phyloP scores from a whole-genome alignment of 2,113 vertebrate species.

The Alethe diademata region DNA sequence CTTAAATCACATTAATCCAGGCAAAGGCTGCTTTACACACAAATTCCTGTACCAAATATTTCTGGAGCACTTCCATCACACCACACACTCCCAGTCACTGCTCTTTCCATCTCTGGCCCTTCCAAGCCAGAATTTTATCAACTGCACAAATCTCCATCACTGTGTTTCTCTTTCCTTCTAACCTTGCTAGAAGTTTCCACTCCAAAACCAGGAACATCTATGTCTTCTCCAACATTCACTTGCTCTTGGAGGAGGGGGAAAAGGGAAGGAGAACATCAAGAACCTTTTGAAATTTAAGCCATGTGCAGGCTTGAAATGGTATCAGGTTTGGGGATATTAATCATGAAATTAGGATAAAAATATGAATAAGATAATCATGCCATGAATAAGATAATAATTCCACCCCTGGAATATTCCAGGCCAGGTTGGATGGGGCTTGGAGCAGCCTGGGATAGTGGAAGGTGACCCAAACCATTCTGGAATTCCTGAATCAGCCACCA shows the following conservation, averaged over 20 bases:
- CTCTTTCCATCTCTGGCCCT: not conserved
- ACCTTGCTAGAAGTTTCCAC: not conserved
- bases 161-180: not conserved
- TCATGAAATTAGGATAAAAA: not conserved
- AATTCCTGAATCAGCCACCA: not conserved
- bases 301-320: not conserved
- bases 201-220: not conserved
- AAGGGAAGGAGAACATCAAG: not conserved
- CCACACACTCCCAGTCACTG: not conserved
- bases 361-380: not conserved
- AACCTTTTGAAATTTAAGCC: not conserved
- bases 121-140: not conserved
- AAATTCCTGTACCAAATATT: not conserved
- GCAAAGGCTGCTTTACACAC: not conserved
- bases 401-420: not conserved
- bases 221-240: not conserved
- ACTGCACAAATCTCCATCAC: not conserved
- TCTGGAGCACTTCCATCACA: not conserved
- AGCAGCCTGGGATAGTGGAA: not conserved
- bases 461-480: not conserved
- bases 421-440: not conserved
- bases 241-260: not conserved
- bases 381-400: not conserved
- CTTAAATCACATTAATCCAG: not conserved
- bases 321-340: not conserved